Evolutionary conservation across 2,797 vertebrate species (phyloP), one percentile per base, ranked within the genome.

Genomic region (Xenentodon cancila): DNA sequence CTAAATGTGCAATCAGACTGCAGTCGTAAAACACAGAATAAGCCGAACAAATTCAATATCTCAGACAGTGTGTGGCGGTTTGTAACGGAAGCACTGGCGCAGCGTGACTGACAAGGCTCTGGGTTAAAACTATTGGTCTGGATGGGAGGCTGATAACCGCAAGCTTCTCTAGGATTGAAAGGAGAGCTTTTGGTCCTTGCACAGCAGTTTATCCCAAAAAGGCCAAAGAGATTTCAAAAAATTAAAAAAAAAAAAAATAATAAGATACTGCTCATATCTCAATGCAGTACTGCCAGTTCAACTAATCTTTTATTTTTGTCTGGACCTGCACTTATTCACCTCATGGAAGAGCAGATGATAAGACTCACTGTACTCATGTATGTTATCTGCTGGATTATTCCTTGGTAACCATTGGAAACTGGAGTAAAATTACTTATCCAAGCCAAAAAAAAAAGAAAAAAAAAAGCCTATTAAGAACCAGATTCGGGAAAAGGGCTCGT

Each of bases 1-100:
- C 73, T 68, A 64, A 75, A 84, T 56, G 74, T 64, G 71, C 64
- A 84, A 88, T 86, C 68, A 59, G 66, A 84, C 81, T 84, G 85
- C 30, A 54, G 58, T 60, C 71, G 83, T 77, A 71, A 78, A 85
- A 81, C 54, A 42, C 61, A 73, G 60, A 80, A 78, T 71, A 79
- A 59, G 64, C 72, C 53, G 46, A 81, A 84, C 82, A 71, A 88
- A 88, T 81, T 64, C 57, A 81, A 79, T 79, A 77, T 77, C 40
- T 18, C 62, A 43, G 77, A 59, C 45, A 30, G 25, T 25, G 59
- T 40, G 60, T 22, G 53, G 48, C 56, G 75, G 61, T 60, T 52
- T 34, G 66, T 40, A 76, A 71, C 43, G 60, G 84, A 84, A 84
- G 64, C 68, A 21, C 43, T 42, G 37, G 74, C 37, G 56, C 57